Evolutionary conservation across 1,140 invertebrate species (phyloP).

Genomic region (Drosophila takahashii): DNA sequence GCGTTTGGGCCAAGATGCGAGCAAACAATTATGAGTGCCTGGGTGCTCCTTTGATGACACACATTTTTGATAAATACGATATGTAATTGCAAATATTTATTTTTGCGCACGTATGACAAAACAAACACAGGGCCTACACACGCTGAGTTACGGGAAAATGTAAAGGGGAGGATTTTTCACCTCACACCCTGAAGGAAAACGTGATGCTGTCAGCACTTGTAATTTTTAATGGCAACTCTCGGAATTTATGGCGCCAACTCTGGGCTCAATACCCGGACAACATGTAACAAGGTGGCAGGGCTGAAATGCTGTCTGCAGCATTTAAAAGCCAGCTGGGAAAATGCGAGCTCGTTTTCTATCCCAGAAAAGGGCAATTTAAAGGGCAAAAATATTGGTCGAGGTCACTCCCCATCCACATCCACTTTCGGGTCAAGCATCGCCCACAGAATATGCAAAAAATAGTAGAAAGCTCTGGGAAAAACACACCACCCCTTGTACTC

Average conservation of each 20-base stretch:
- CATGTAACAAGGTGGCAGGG: conserved; percentile 7
- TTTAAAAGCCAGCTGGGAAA: conserved; percentile 57
- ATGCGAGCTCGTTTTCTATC: conserved; percentile 1
- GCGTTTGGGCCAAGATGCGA: conserved; percentile 19
- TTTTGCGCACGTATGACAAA: conserved; percentile 68
- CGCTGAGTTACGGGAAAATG: conserved; percentile 40
- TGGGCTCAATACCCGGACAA: conserved; percentile 24
- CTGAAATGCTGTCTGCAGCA: conserved; percentile 32
- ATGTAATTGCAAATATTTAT: conserved; percentile 82
- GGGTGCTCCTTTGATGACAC: conserved; percentile 26
- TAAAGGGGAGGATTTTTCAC: conserved; percentile 33
- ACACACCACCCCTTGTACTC: background rate
- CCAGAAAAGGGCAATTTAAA: conserved; percentile 38
- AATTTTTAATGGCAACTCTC: conserved; percentile 76
- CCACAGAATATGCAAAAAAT: conserved; percentile 45
- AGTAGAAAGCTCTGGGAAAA: conserved; percentile 16
- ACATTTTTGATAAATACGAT: conserved; percentile 70
- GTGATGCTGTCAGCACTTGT: conserved; percentile 71
- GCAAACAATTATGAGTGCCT: conserved; percentile 53
- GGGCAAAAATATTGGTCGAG: conserved; percentile 54
- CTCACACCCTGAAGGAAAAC: conserved; percentile 35
- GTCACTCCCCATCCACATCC: conserved; percentile 18
- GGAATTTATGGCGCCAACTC: conserved; percentile 65
- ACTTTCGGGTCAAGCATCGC: conserved; percentile 26
- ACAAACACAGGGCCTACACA: conserved; percentile 59